phyloP scores from a whole-genome alignment of 2,797 vertebrate species.

The Trichosurus vulpecula region DNA sequence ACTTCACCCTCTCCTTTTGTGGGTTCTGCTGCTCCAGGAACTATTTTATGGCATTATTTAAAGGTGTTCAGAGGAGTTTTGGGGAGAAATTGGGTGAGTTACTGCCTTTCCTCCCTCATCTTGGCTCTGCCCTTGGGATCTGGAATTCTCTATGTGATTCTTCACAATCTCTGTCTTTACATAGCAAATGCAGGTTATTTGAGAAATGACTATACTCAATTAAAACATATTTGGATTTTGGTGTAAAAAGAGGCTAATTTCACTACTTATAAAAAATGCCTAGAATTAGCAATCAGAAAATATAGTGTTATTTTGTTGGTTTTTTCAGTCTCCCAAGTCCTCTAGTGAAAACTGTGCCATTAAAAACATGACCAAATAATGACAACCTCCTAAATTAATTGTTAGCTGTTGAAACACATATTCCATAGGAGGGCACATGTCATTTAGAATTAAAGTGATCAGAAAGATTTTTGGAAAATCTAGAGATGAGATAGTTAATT shows the following conservation, averaged over 20 bases:
- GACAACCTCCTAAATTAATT: background rate
- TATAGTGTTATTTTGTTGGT: background rate
- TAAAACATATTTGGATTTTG: conserved; percentile 43
- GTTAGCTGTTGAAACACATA: background rate
- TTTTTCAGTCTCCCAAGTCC: background rate
- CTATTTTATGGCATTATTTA: background rate
- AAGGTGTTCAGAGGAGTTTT: background rate
- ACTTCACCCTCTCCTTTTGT: background rate
- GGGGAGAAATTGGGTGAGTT: background rate
- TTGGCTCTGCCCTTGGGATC: background rate
- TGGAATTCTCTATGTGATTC: background rate
- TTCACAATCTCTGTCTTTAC: background rate
- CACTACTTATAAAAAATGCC: background rate
- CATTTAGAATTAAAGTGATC: conserved; percentile 7
- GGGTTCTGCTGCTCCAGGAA: background rate
- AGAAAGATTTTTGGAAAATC: conserved; percentile 30
- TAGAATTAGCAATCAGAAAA: conserved; percentile 25
- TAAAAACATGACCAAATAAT: conserved; percentile 41
- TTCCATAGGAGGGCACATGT: conserved; percentile 11
- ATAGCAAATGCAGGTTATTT: background rate
- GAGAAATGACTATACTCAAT: conserved; percentile 8
- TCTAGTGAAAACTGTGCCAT: background rate
- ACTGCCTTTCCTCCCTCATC: background rate
- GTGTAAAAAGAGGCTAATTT: conserved; percentile 53
- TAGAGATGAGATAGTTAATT: background rate